phyloP scores from a whole-genome alignment of 64 coral and sea anemone genomes.

The Dendronephthya gigantea region DNA sequence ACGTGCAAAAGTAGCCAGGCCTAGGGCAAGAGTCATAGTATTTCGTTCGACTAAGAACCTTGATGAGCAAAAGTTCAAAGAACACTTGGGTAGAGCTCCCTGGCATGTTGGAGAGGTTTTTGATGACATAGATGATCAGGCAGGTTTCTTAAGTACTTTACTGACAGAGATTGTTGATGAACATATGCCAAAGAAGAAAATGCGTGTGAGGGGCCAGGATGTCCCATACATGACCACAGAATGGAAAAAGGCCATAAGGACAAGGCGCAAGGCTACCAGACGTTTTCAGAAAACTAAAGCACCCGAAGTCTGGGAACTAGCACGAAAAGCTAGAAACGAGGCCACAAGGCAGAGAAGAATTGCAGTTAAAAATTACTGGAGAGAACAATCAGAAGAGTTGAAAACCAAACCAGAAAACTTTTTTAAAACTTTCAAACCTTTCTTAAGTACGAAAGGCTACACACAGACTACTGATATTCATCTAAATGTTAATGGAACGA shows the following conservation, averaged over 20 bases:
- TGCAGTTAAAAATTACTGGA: constrained; percentile 16
- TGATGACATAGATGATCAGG: constrained; percentile 47
- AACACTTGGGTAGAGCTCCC: constrained; percentile 24
- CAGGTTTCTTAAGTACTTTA: constrained; percentile 25
- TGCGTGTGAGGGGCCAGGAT: constrained; percentile 1
- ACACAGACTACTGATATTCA: constrained; percentile 22
- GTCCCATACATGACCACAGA: constrained; percentile 15
- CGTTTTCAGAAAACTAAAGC: constrained; percentile 18
- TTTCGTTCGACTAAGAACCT: constrained; percentile 46
- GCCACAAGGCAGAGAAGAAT: constrained; percentile 15
- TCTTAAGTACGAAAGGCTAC: constrained; percentile 8
- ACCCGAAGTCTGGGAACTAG: constrained; percentile 13
- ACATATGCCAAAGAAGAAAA: constrained; percentile 39
- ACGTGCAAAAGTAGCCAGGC: constrained; percentile 32
- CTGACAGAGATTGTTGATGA: constrained; percentile 41
- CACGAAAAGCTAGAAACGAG: constrained; percentile 15
- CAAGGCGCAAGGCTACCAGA: constrained; percentile 14
- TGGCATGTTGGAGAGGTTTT: constrained; percentile 50
- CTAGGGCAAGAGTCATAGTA: constrained; percentile 34
- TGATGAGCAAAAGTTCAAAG: constrained; percentile 40
- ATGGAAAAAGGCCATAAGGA: constrained; percentile 15
- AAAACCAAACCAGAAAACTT: constrained; percentile 15
- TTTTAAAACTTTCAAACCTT: constrained; percentile 14
- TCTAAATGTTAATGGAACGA: constrained; percentile 1
- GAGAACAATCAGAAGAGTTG: constrained; percentile 20